A percentile compares a stretch with the other conserved stretches of the same genome.
Evolutionary conservation across 1,140 invertebrate genomes (phyloP).

Genomic region (Heliconius hermathena): DNA sequence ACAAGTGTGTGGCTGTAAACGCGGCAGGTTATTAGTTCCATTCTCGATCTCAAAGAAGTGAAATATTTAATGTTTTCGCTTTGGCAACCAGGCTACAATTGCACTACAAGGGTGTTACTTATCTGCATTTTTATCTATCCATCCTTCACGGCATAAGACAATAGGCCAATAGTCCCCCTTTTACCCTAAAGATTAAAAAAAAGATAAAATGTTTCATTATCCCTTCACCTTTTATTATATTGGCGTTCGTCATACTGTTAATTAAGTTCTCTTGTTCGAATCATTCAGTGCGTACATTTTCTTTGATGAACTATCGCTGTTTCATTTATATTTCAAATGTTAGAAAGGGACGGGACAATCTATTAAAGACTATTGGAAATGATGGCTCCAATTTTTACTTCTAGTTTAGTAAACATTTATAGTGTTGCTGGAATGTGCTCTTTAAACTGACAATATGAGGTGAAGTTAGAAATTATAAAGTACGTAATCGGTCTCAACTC

Average conservation of each 20-base stretch:
- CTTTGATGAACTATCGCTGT: constrained; percentile 42
- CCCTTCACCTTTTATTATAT: constrained; percentile 57
- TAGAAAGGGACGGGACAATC: constrained; percentile 25
- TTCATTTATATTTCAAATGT: constrained; percentile 26
- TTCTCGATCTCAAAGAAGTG: too few species aligned
- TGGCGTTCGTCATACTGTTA: constrained; percentile 56
- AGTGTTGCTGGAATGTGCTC: background rate
- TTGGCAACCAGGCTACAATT: background rate
- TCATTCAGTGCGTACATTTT: constrained; percentile 40
- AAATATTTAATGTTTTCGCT: too few species aligned
- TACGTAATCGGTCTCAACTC: too few species aligned
- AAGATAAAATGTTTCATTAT: constrained; percentile 62
- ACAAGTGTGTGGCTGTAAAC: too few species aligned
- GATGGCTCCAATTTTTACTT: constrained; percentile 16
- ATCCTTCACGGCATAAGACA: background rate
- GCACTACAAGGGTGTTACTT: background rate
- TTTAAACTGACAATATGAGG: background rate
- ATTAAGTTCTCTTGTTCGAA: constrained; percentile 55
- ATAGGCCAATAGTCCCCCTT: background rate
- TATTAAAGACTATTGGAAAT: constrained; percentile 35
- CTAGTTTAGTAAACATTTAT: background rate
- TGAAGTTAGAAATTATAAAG: too few species aligned
- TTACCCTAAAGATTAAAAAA: constrained; percentile 37
- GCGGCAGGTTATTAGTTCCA: too few species aligned
- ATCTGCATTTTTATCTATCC: background rate